A percentile compares a stretch with the other conserved stretches of the same genome.
Conservation (phyloP, 2,888 invertebrate species). For the Kryphioiulus occultus region DNA sequence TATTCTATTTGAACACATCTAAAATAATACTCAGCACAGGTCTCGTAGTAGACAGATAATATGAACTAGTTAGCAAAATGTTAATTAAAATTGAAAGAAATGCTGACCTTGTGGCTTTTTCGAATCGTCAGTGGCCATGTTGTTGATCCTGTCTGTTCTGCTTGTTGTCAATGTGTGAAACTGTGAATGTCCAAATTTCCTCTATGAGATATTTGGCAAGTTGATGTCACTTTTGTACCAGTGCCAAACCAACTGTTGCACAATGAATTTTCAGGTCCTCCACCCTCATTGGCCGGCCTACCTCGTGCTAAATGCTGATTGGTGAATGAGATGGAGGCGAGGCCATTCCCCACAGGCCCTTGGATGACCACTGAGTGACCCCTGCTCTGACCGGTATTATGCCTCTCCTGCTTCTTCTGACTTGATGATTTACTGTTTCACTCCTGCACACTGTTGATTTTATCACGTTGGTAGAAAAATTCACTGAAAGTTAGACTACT, state of each 20-base stretch:
- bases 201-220: not conserved
- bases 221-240: not conserved
- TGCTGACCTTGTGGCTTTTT: not conserved
- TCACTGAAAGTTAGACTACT: not conserved
- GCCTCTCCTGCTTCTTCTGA: not conserved
- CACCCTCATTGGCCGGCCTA: not conserved
- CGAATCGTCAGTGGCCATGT: not conserved
- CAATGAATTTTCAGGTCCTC: not conserved
- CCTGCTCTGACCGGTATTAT: not conserved
- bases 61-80: too few relatives aligned
- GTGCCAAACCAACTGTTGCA: not conserved
- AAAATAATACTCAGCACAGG: too few relatives aligned
- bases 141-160: not conserved
- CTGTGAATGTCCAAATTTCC: not conserved
- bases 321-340: not conserved
- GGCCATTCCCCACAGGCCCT: not conserved
- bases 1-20: too few relatives aligned
- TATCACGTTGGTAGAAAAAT: not conserved
- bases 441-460: not conserved
- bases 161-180: not conserved
- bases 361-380: slow-evolving; percentile 36
- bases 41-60: too few relatives aligned
- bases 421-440: not conserved
- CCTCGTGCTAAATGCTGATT: not conserved
- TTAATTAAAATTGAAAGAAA: too few relatives aligned